Base-by-base conservation (phyloP, 92 coral and sea anemone genomes). In the Bergia sp. region DNA sequence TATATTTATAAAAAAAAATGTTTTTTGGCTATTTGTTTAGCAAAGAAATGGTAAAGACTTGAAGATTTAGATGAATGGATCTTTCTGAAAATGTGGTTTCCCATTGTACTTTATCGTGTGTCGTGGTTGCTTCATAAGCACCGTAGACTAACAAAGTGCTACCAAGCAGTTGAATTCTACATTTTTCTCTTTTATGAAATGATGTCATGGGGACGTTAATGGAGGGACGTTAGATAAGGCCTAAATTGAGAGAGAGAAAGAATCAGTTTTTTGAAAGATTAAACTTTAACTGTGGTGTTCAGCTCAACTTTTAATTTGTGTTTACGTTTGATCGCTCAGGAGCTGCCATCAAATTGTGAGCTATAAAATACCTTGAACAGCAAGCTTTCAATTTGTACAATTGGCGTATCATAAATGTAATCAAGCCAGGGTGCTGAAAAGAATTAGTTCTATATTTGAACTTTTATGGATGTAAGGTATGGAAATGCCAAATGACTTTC, bases 121-220 rank as follows among this genome's bases (percentile, higher is more conserved):
- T 83, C 77, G 10, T 65, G 57, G 77, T 83, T 65, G 86, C 49
- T 67, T 82, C 86, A 83, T 43, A 71, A 66, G 23, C 76, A 67
- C 42, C 77, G 77, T 36, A 16, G 10, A 45, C 23, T 43, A 67
- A 37, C 61, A 10, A 42, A 44, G 77, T 41, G 58, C 29, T 37
- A 49, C 11, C 64, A 43, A 65, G 67, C 21, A 67, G 18, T 42
- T 73, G 11, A 43, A 16, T 20, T 47, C 29, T 42, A 13, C n/a
- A 42, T 41, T 23, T 57, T 38, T 82, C 77, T 82, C 16, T 41
- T 10, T 71, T 42, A 40, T 44, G 20, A 67, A 67, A 37, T n/a
- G 23, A 44, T 83, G 64, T 43, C 77, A 44, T 83, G 77, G 77
- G 49, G 86, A 67, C 20, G 13, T 37, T 83, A 45, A 65, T 43